Conservation (phyloP, 2,797 vertebrate genomes). For the Semotilus atromaculatus region DNA sequence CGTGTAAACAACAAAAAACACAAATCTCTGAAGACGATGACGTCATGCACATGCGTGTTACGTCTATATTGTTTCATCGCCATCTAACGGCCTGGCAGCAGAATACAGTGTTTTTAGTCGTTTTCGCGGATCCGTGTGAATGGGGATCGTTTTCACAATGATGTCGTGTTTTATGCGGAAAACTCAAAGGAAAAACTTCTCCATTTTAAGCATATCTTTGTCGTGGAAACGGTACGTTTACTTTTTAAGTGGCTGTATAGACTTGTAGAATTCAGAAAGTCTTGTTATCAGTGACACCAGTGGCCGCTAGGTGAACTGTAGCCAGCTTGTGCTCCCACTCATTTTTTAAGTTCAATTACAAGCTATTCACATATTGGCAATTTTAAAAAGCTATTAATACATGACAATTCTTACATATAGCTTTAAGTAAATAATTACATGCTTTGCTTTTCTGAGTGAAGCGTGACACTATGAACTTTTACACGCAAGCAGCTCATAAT, state of each 20-base stretch:
- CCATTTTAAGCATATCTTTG: too few species aligned
- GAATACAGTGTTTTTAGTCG: too few species aligned
- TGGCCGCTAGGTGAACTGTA: neutral
- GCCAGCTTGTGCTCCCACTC: neutral
- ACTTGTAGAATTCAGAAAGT: neutral
- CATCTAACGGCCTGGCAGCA: too few species aligned
- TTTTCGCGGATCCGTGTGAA: too few species aligned
- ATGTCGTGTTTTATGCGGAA: too few species aligned
- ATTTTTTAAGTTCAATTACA: neutral
- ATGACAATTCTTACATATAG: neutral
- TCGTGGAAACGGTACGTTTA: neutral
- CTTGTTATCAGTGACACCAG: neutral
- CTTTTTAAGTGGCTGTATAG: neutral
- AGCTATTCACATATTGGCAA: neutral
- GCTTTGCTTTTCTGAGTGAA: neutral
- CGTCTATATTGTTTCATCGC: too few species aligned
- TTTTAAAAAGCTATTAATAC: too few species aligned
- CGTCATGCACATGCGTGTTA: too few species aligned
- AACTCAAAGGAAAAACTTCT: too few species aligned
- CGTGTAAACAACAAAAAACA: too few species aligned
- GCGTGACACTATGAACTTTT: neutral
- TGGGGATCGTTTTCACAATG: too few species aligned
- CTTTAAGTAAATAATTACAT: neutral
- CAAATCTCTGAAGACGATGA: too few species aligned
- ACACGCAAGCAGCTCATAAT: neutral